Conservation (phyloP, 2,797 vertebrate species). For the Coendou prehensilis region DNA sequence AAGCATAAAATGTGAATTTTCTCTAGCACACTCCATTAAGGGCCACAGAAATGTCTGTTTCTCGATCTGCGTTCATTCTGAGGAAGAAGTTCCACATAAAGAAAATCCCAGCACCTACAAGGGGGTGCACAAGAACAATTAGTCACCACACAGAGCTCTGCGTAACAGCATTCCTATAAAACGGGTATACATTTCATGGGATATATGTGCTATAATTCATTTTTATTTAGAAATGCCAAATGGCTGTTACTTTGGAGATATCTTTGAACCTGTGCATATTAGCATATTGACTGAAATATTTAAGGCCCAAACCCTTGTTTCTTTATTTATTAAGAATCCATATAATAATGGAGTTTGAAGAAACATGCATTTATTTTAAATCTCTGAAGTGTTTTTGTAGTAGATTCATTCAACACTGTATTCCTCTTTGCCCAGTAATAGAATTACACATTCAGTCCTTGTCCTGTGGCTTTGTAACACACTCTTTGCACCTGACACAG, state of each 20-base stretch:
- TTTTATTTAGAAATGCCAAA: background rate
- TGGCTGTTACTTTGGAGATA: background rate
- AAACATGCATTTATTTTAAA: background rate
- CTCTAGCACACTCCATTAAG: background rate
- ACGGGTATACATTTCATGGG: background rate
- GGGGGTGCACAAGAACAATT: background rate
- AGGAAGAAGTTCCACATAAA: background rate
- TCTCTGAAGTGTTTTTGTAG: background rate
- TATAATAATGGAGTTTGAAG: background rate
- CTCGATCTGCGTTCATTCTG: background rate
- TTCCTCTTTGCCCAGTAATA: background rate
- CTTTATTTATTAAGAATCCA: background rate
- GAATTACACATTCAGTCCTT: background rate
- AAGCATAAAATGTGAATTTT: slow-evolving; percentile 22
- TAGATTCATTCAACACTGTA: background rate
- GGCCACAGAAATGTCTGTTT: background rate
- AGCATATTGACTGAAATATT: background rate
- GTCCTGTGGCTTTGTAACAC: background rate
- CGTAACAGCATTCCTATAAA: background rate
- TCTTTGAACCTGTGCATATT: background rate
- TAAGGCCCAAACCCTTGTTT: background rate
- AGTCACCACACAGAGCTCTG: background rate
- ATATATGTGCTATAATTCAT: too few species aligned
- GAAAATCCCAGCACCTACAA: background rate
- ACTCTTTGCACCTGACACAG: background rate